phyloP scores from a whole-genome alignment of 2,888 invertebrate genomes.

The Ryuthela nishihirai region DNA sequence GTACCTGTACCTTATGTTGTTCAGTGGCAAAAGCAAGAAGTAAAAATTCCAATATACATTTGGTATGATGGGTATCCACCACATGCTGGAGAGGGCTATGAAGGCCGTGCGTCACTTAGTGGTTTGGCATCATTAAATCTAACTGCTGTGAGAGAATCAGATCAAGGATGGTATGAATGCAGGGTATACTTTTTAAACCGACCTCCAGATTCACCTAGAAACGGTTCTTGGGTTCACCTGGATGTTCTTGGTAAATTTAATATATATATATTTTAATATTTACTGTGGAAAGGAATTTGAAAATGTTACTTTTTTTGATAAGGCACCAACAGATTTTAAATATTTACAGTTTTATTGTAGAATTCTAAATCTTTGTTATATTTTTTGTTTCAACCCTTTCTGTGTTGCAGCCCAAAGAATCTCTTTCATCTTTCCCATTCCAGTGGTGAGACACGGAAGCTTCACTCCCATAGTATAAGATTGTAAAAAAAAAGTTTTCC shows the following conservation, averaged over 20 bases:
- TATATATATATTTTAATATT: slow-evolving; percentile 2
- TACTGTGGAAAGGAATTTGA: too few species aligned
- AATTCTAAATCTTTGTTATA: too few species aligned
- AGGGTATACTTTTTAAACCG: slow-evolving; percentile 65
- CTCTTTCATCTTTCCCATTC: too few species aligned
- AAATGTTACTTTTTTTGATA: too few species aligned
- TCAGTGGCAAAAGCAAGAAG: slow-evolving; percentile 97
- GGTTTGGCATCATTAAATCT: slow-evolving; percentile 90
- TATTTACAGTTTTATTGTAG: too few species aligned
- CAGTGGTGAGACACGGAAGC: too few species aligned
- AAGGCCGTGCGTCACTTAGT: slow-evolving; percentile 84
- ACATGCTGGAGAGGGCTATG: slow-evolving; percentile 91
- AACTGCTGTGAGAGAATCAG: slow-evolving; percentile 86
- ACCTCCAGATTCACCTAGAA: slow-evolving; percentile 56
- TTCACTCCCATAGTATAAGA: too few species aligned
- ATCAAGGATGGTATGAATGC: slow-evolving; percentile 97
- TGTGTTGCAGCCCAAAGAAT: too few species aligned
- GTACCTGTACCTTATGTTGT: slow-evolving; percentile 78
- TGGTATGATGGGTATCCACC: slow-evolving; percentile 97
- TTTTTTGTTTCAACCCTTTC: too few species aligned
- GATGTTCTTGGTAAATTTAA: slow-evolving; percentile 61
- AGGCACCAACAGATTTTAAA: too few species aligned
- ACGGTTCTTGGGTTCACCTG: slow-evolving; percentile 97
- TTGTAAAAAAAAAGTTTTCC: too few species aligned
- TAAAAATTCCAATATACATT: slow-evolving; percentile 95